A percentile compares a stretch with the other conserved stretches of the same genome.
Evolutionary conservation across 1,140 invertebrate species (phyloP).

Genomic region (Trachelipus rathkii): DNA sequence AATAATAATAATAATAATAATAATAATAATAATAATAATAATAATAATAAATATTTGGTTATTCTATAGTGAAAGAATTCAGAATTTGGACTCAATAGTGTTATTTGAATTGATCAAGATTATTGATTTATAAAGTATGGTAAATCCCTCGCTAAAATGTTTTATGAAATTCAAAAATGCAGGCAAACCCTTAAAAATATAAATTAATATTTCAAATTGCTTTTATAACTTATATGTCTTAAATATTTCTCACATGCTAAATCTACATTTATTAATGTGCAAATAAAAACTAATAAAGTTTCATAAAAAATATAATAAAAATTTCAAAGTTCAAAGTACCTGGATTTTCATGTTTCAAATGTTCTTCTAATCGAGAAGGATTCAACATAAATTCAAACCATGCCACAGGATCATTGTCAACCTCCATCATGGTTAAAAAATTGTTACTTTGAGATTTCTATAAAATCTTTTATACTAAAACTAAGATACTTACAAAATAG

Average conservation of each 20-base stretch:
- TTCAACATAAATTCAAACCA: conserved; percentile 45
- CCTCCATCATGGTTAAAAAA: not conserved
- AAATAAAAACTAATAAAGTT: not conserved
- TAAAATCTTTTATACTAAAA: too few relatives aligned
- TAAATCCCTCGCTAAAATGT: too few relatives aligned
- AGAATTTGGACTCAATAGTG: too few relatives aligned
- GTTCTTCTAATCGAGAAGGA: conserved; percentile 39
- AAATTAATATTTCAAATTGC: too few relatives aligned
- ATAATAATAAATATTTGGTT: too few relatives aligned
- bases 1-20: too few relatives aligned
- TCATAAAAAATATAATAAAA: not conserved
- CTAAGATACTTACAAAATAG: too few relatives aligned
- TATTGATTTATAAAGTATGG: too few relatives aligned
- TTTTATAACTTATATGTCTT: not conserved
- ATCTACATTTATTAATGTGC: not conserved
- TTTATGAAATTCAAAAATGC: not conserved
- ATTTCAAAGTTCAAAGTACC: conserved; percentile 21
- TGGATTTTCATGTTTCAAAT: conserved; percentile 33
- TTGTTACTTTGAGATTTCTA: too few relatives aligned
- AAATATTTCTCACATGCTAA: not conserved
- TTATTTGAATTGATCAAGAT: too few relatives aligned
- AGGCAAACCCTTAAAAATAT: not conserved
- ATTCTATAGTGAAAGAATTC: too few relatives aligned
- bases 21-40: too few relatives aligned
- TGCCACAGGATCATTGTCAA: conserved; percentile 9